A percentile compares a stretch with the other conserved stretches of the same genome.
These are phyloP conservation scores for Hypercompe scribonia DNA, from an alignment of 2,888 invertebrate genomes.

Conservation along the genomic window DNA sequence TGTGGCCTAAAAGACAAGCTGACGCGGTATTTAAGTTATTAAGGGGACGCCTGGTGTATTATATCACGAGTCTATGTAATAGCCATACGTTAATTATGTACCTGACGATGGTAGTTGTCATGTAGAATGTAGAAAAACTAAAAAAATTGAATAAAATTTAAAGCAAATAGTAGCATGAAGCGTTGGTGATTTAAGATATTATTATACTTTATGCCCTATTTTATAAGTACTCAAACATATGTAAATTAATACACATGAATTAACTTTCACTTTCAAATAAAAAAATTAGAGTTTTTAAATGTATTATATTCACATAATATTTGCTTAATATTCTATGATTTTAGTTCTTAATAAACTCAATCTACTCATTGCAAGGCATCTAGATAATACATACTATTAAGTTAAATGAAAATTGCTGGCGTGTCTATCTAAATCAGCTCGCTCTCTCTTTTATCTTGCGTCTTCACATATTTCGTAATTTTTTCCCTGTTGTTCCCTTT, in stretches of 20 bases:
- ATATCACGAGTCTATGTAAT: not conserved
- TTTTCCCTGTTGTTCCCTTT: constrained; percentile 83
- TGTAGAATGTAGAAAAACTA: no score
- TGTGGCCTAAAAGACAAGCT: constrained; percentile 46
- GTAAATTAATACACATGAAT: no score
- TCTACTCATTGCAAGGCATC: not conserved
- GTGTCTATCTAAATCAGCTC: not conserved
- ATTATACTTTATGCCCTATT: no score
- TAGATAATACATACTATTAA: not conserved
- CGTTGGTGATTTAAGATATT: no score
- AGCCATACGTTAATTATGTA: no score
- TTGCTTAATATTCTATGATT: not conserved
- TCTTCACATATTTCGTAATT: constrained; percentile 59
- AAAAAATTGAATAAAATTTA: no score
- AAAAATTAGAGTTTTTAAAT: not conserved
- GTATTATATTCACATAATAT: not conserved
- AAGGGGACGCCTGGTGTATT: not conserved
- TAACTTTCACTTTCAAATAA: no score
- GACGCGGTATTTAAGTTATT: not conserved
- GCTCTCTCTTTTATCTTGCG: constrained; percentile 48
- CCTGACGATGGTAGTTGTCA: no score
- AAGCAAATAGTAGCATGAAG: no score
- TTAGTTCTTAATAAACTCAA: not conserved
- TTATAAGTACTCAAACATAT: no score
- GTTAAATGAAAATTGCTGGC: not conserved